Evolutionary conservation across 2,113 vertebrate species (phyloP), one percentile per base, ranked within the genome.

Genomic region (Microcebus tavaratra): DNA sequence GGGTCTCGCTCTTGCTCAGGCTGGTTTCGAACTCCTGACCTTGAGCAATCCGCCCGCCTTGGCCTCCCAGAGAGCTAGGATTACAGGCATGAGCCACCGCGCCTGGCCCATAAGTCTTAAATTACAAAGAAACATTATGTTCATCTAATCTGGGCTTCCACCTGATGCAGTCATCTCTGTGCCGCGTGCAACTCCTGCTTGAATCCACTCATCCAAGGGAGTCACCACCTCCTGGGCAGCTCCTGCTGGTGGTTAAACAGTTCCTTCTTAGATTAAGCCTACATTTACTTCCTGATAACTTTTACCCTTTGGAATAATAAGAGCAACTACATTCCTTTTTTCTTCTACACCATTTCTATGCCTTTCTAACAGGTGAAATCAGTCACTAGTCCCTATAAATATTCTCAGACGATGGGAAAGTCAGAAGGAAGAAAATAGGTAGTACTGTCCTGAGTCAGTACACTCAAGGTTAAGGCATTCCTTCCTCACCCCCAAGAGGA

Each of bases 111-210:
- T 7, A 34, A 61, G 27, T 34, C 36, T 73, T 34, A 13, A 61
- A 17, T 45, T 21, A 6, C 0, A 23, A 85, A 65, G 78, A 57
- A 34, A 48, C 25, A 1, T 8, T 17, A 0, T 9, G 34, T 0
- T 13, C 31, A 27, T 31, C 7, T 15, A 39, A 45, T 6, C 21
- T 42, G 25, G 34, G 39, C 39, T 23, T 36, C 31, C 27, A 4
- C 12, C 0, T 1, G 11, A 11, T 3, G 7, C 42, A 25, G 25
- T 2, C 3, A 36, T 17, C 23, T 20, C 45, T 29, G 20, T 8
- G 34, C 13, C 0, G 18, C 0, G 7, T 3, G 9, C n/a, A 21
- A 2, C 8, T 27, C 11, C 17, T 4, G 23, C 11, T 34, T 34
- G 65, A 53, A 42, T 5, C 8, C 29, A 27, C 20, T n/a, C 31